Conservation (phyloP, 2,888 invertebrate genomes). For the Eilema griseolum region DNA sequence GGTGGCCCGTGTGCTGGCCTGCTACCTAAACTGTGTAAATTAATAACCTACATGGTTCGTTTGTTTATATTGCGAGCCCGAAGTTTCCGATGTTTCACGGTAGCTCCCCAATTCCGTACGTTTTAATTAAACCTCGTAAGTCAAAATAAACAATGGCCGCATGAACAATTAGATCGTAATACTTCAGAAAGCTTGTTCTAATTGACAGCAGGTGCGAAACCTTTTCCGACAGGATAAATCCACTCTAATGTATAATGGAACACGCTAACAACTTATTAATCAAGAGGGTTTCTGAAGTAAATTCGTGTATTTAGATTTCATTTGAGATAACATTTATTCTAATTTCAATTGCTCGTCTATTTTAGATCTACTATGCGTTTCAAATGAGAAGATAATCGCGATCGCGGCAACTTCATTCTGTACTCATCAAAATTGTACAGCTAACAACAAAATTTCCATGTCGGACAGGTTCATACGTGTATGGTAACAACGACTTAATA, state of each 20-base stretch:
- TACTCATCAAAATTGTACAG: too few relatives aligned
- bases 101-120: background rate
- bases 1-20: too few relatives aligned
- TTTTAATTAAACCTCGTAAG: conserved; percentile 2
- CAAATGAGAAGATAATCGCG: too few relatives aligned
- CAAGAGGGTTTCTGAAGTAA: background rate
- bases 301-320: background rate
- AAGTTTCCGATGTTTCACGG: background rate
- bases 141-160: background rate
- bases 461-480: too few relatives aligned
- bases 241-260: background rate
- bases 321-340: background rate
- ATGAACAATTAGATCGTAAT: background rate
- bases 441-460: too few relatives aligned
- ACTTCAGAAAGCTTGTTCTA: background rate
- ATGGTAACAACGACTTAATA: too few relatives aligned
- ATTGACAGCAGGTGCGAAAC: background rate
- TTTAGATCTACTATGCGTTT: too few relatives aligned
- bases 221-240: background rate
- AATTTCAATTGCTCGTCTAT: background rate
- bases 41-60: too few relatives aligned
- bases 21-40: too few relatives aligned
- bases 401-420: too few relatives aligned
- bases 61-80: too few relatives aligned
- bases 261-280: background rate